Evolutionary conservation across 2,797 vertebrate genomes (phyloP).

Genomic region (Pantherophis alleghaniensis): DNA sequence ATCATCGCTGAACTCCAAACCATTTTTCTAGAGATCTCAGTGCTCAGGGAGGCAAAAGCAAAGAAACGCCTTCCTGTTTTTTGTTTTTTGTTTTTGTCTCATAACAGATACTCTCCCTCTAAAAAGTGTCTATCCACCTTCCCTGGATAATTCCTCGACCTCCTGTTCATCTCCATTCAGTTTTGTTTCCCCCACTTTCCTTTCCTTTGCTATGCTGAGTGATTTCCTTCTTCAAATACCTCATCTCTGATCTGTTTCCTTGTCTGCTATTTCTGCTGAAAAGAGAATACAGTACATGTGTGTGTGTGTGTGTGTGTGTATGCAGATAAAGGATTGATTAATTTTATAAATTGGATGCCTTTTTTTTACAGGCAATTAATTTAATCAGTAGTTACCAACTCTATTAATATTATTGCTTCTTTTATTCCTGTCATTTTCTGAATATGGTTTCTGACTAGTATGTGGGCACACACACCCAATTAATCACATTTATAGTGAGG

Average conservation of each 20-base stretch:
- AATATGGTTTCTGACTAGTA: background rate
- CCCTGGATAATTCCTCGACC: background rate
- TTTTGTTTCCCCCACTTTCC: background rate
- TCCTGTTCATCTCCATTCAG: background rate
- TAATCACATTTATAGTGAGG: background rate
- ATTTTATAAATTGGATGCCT: background rate
- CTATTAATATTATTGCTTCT: background rate
- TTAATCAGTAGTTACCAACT: background rate
- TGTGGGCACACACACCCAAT: background rate
- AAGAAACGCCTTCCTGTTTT: background rate
- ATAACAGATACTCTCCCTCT: background rate
- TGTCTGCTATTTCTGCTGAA: background rate
- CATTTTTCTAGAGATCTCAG: background rate
- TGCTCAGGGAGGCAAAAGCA: background rate
- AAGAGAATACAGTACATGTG: background rate
- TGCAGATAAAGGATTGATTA: background rate
- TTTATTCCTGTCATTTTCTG: background rate
- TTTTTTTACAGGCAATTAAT: background rate
- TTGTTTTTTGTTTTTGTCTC: background rate
- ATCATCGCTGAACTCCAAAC: background rate
- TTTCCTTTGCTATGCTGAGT: background rate
- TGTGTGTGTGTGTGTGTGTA: background rate
- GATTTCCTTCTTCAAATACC: background rate
- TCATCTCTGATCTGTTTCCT: background rate
- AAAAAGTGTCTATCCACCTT: background rate